phyloP scores from a whole-genome alignment of 1,140 invertebrate species.

The Ruditapes philippinarum region DNA sequence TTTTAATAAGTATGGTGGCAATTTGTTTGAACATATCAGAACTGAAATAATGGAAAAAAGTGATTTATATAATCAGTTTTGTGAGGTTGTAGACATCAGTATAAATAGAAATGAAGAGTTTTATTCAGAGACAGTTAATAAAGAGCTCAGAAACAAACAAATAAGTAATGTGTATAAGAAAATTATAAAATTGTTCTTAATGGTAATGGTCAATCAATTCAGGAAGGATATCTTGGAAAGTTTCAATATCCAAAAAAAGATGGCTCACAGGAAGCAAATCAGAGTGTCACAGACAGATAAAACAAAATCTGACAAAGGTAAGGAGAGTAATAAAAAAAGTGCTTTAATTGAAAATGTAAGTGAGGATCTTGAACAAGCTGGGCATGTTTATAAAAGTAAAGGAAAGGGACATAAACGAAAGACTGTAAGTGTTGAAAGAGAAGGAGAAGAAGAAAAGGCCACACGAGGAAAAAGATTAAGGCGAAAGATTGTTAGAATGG shows the following conservation, averaged over 20 bases:
- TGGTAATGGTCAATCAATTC: constrained; percentile 11
- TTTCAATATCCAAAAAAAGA: constrained; percentile 6
- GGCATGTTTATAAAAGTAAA: too few relatives aligned
- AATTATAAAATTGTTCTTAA: not conserved
- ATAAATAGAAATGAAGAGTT: not conserved
- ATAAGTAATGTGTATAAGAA: not conserved
- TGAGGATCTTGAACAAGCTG: too few relatives aligned
- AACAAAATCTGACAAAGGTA: not conserved
- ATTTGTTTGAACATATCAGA: not conserved
- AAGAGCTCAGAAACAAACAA: not conserved
- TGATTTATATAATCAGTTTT: not conserved
- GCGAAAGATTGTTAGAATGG: too few relatives aligned
- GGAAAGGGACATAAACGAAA: too few relatives aligned
- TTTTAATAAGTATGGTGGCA: not conserved
- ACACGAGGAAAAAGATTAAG: too few relatives aligned
- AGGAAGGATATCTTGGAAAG: not conserved
- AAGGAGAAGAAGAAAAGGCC: too few relatives aligned
- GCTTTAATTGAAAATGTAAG: too few relatives aligned
- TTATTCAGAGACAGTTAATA: not conserved
- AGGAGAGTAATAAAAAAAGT: too few relatives aligned
- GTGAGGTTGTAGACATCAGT: not conserved
- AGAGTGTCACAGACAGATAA: not conserved
- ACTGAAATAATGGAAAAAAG: not conserved
- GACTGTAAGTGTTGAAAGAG: too few relatives aligned
- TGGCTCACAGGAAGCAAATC: constrained; percentile 39